Evolutionary conservation across 2,888 invertebrate genomes (phyloP), one percentile per base, ranked within the genome.

Genomic region (Cepaea hortensis): DNA sequence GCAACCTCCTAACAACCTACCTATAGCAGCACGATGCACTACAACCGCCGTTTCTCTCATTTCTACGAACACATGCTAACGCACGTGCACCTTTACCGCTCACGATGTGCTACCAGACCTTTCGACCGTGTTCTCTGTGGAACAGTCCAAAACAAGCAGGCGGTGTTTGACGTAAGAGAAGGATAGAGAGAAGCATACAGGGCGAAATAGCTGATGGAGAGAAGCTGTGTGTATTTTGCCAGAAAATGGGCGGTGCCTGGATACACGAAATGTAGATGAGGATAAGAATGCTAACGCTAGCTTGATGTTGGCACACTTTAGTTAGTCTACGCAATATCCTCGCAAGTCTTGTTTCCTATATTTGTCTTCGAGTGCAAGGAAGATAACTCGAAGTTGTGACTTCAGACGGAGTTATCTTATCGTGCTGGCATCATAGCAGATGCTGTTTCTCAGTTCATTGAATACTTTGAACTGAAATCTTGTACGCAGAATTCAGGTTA

Each of bases 171-270:
- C 79, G 79, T 46, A 62, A 79, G 79, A 61, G 62, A n/a, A 18
- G 15, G 62, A 46, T 3, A 35, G 35, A 79, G 35, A 35, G 23
- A 79, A 6, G 20, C 18, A 77, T 18, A 77, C 18, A 50, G n/a
- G 55, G 55, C 6, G 11, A 20, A 18, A 61, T 1, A 79, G n/a
- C 23, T 0, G 11, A n/a, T 23, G 18, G 35, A 62, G 79, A 62
- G 18, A 3, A 35, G 18, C 15, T 62, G 5, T 62, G 79, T 35
- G 61, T 23, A 15, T 62, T 7, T 15, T 62, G 46, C 35, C 61
- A 46, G 79, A 79, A 79, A 79, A 62, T 61, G 79, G 79, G 79
- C 79, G 79, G 62, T 35, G 62, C 79, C 62, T 35, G 15, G 13
- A 76, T 61, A 61, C 23, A 62, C 61, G 35, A 79, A 62, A 61